A percentile compares a stretch with the other conserved stretches of the same genome.
These are phyloP conservation scores for Altica lythri DNA, from an alignment of 2,888 invertebrate species.

Conservation along the genomic window DNA sequence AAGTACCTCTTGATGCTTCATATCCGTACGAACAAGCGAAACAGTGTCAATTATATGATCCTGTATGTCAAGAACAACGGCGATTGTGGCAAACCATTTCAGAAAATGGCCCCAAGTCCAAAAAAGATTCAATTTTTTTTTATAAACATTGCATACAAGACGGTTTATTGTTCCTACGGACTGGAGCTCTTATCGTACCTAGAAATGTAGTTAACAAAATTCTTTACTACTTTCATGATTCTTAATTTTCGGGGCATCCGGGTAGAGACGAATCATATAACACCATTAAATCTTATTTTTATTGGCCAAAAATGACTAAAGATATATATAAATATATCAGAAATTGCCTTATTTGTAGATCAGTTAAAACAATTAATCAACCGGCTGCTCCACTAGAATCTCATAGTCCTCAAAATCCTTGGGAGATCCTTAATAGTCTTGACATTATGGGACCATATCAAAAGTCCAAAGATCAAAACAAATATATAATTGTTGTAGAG, in stretches of 20 bases:
- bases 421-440: conserved; percentile 13
- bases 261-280: conserved; percentile 36
- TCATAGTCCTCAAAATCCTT: neutral
- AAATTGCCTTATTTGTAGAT: conserved; percentile 14
- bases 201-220: neutral
- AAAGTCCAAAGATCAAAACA: neutral
- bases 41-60: neutral
- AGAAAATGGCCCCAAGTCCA: neutral
- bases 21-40: neutral
- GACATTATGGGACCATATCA: conserved; percentile 26
- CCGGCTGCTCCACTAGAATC: conserved; percentile 3
- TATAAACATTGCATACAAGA: neutral
- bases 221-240: conserved; percentile 19
- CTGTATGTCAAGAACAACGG: neutral
- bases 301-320: conserved; percentile 38
- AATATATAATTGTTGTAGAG: conserved; percentile 9
- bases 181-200: neutral
- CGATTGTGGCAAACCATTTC: neutral
- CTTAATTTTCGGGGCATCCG: conserved; percentile 32
- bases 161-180: neutral
- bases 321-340: conserved; percentile 18
- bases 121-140: neutral
- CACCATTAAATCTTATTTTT: conserved; percentile 34
- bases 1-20: neutral
- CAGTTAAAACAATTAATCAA: conserved; percentile 10